Evolutionary conservation across 2,113 vertebrate genomes (phyloP).

Genomic region (Bambusicola thoracicus): DNA sequence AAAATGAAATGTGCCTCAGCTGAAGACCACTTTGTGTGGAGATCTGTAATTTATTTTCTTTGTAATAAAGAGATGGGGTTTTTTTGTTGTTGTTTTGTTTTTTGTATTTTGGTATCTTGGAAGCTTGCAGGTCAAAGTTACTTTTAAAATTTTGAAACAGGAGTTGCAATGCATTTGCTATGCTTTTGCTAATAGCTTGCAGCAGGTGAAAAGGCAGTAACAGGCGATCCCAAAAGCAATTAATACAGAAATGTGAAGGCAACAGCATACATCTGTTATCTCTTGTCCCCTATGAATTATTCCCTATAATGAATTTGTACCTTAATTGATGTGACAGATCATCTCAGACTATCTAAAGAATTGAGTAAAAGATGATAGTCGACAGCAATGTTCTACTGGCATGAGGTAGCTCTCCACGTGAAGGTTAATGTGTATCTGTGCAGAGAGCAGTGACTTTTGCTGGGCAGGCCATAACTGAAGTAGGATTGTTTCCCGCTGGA

Average conservation of each 20-base stretch:
- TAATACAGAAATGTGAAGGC: not conserved
- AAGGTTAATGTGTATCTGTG: not conserved
- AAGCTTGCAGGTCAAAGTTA: not conserved
- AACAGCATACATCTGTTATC: not conserved
- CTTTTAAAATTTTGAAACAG: not conserved
- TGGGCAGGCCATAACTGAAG: not conserved
- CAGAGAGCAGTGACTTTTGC: not conserved
- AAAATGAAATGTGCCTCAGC: not conserved
- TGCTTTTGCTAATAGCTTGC: not conserved
- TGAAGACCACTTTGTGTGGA: not conserved
- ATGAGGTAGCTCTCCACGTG: not conserved
- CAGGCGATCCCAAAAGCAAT: not conserved
- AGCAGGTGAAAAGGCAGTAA: slow-evolving; percentile 1
- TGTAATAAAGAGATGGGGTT: not conserved
- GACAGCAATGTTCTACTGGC: slow-evolving; percentile 15
- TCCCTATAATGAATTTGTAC: not conserved
- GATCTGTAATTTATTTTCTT: not conserved
- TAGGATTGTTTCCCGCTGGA: not conserved
- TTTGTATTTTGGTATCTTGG: not conserved
- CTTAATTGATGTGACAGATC: not conserved
- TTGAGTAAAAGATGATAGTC: not conserved
- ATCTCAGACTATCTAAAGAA: slow-evolving; percentile 3
- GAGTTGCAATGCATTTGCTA: not conserved
- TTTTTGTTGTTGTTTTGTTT: not conserved
- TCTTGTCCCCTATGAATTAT: not conserved